A percentile compares a stretch with the other conserved stretches of the same genome.
These are phyloP conservation scores for Otus scops DNA, from an alignment of 2,797 vertebrate species.

Conservation along the genomic window DNA sequence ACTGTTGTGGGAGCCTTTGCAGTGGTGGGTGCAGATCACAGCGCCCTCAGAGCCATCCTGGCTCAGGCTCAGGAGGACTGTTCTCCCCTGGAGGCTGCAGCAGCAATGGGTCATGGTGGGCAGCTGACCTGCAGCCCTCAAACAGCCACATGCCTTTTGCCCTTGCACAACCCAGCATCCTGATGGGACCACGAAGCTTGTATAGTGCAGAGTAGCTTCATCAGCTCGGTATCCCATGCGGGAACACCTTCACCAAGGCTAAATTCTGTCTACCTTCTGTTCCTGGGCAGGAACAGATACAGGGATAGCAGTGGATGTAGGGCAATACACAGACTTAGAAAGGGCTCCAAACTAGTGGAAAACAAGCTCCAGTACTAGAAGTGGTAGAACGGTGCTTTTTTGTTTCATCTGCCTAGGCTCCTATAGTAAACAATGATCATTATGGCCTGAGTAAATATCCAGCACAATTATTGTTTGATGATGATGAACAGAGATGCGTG, in stretches of 20 bases:
- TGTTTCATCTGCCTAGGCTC: not conserved
- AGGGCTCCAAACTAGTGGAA: not conserved
- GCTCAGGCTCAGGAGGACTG: fast-evolving
- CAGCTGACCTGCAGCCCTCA: not conserved
- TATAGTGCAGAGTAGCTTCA: not conserved
- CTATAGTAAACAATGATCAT: not conserved
- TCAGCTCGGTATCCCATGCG: not conserved
- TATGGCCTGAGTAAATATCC: not conserved
- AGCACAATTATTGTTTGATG: not conserved
- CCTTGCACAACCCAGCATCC: not conserved
- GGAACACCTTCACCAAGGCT: not conserved
- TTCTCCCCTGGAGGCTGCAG: not conserved
- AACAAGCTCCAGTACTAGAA: not conserved
- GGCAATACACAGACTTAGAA: not conserved
- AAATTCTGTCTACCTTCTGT: not conserved
- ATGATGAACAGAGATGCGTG: not conserved
- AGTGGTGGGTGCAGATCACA: not conserved
- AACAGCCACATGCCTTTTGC: fast-evolving
- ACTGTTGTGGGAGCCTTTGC: not conserved
- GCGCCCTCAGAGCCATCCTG: not conserved
- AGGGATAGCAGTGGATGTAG: not conserved
- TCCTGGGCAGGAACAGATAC: not conserved
- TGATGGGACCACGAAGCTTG: fast-evolving
- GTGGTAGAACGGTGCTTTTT: not conserved
- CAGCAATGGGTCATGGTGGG: not conserved